A percentile compares a stretch with the other conserved stretches of the same genome.
Conservation (phyloP, 2,797 vertebrate species). For the Halcyon smyrnensis region DNA sequence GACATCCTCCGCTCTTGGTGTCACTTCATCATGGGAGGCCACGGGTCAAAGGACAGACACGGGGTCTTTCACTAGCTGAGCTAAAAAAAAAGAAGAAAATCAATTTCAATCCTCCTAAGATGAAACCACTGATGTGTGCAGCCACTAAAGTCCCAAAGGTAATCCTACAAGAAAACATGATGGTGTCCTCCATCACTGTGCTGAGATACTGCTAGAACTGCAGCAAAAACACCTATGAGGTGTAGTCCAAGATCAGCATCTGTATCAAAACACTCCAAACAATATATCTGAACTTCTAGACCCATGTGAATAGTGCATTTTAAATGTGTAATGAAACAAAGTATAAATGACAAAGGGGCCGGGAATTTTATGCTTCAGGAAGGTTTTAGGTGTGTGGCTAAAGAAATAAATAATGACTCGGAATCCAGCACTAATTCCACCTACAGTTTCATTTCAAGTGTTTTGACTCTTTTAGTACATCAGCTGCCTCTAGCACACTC, state of each 20-base stretch:
- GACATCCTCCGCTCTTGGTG: slow-evolving; percentile 4
- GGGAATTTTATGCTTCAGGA: not conserved
- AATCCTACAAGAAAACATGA: slow-evolving; percentile 61
- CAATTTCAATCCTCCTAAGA: slow-evolving; percentile 73
- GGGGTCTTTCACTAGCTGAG: slow-evolving; percentile 55
- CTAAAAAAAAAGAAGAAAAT: slow-evolving; percentile 53
- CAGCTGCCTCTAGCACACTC: not conserved
- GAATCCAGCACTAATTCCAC: slow-evolving; percentile 28
- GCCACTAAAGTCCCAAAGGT: slow-evolving; percentile 54
- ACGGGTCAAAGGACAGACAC: slow-evolving; percentile 59
- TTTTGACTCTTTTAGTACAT: not conserved
- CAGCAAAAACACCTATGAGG: slow-evolving; percentile 5
- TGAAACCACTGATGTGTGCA: slow-evolving; percentile 72
- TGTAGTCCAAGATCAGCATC: not conserved
- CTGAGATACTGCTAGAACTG: slow-evolving; percentile 19
- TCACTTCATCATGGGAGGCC: slow-evolving; percentile 65
- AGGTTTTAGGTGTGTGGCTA: not conserved
- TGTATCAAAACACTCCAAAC: not conserved
- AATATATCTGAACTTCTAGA: not conserved
- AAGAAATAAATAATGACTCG: slow-evolving; percentile 21
- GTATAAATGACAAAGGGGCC: not conserved
- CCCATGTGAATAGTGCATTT: not conserved
- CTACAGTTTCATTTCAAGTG: not conserved
- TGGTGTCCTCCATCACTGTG: slow-evolving; percentile 51
- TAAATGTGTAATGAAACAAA: not conserved